A percentile compares a stretch with the other conserved stretches of the same genome.
Conservation (phyloP, 2,888 invertebrate species). For the Agrotis segetum region DNA sequence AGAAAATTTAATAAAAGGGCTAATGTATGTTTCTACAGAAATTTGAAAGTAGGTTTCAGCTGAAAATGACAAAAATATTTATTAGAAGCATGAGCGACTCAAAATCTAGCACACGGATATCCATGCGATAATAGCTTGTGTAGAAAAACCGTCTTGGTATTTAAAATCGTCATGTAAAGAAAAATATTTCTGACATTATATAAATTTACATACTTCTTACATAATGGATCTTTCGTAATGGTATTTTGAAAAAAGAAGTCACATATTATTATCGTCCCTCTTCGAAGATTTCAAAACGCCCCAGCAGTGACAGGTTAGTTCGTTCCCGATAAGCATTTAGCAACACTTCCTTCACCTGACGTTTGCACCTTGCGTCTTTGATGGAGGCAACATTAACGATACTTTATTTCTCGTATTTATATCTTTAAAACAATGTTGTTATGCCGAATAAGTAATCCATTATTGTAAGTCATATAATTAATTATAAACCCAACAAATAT, state of each 20-base stretch:
- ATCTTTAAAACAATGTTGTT: conserved; percentile 10
- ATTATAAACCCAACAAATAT: neutral
- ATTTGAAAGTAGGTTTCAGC: neutral
- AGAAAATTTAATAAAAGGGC: conserved; percentile 18
- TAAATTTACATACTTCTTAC: no score
- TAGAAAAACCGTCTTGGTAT: no score
- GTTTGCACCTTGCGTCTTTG: conserved; percentile 49
- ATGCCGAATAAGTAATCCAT: neutral
- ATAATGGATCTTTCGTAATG: neutral
- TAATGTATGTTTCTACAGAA: neutral
- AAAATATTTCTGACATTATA: no score
- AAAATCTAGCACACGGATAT: no score
- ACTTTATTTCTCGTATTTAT: conserved; percentile 40
- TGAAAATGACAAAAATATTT: neutral
- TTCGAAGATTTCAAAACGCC: conserved; percentile 23
- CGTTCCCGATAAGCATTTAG: conserved; percentile 49
- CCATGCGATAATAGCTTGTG: no score
- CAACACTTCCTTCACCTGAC: conserved; percentile 51
- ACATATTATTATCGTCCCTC: neutral
- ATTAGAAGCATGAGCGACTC: neutral
- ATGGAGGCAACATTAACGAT: conserved; percentile 34
- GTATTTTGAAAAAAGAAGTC: neutral
- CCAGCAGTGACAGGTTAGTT: conserved; percentile 52
- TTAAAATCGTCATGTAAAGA: no score
- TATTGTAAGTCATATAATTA: no score